phyloP scores from a whole-genome alignment of 2,797 vertebrate species.

The Anolis apletophallus region DNA sequence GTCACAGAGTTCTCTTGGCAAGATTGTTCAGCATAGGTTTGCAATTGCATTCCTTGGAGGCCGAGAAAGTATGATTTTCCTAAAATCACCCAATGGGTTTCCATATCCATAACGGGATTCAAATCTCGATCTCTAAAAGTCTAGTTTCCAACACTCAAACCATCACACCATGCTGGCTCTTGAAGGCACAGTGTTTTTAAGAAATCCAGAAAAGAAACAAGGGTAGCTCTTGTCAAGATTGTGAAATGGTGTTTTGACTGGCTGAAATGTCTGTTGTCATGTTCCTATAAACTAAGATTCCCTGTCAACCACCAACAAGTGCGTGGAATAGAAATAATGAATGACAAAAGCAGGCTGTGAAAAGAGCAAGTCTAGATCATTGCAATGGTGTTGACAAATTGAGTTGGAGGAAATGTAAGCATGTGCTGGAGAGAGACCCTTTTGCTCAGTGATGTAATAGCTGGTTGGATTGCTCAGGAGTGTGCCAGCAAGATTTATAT shows the following conservation, averaged over 20 bases:
- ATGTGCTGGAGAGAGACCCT: neutral
- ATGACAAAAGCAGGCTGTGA: constrained; percentile 4
- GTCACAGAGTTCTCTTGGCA: too few relatives aligned
- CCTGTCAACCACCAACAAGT: neutral
- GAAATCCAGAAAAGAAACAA: neutral
- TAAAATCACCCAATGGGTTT: too few relatives aligned
- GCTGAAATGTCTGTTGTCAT: rapidly evolving
- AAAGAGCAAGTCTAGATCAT: constrained; percentile 9
- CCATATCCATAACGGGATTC: too few relatives aligned
- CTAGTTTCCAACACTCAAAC: too few relatives aligned
- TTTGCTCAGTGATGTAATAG: neutral
- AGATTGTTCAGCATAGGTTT: too few relatives aligned
- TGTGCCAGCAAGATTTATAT: constrained; percentile 68
- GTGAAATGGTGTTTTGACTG: neutral
- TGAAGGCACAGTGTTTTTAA: too few relatives aligned
- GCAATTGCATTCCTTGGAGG: too few relatives aligned
- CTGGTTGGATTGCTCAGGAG: neutral
- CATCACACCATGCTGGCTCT: too few relatives aligned
- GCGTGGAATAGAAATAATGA: constrained; percentile 1
- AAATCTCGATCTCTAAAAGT: too few relatives aligned
- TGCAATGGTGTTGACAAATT: constrained; percentile 33
- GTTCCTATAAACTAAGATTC: neutral
- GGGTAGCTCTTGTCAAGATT: neutral
- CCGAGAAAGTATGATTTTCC: too few relatives aligned
- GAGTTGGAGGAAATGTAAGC: constrained; percentile 3